Evolutionary conservation across 2,888 invertebrate species (phyloP).

Genomic region (Drosophila quinaria): DNA sequence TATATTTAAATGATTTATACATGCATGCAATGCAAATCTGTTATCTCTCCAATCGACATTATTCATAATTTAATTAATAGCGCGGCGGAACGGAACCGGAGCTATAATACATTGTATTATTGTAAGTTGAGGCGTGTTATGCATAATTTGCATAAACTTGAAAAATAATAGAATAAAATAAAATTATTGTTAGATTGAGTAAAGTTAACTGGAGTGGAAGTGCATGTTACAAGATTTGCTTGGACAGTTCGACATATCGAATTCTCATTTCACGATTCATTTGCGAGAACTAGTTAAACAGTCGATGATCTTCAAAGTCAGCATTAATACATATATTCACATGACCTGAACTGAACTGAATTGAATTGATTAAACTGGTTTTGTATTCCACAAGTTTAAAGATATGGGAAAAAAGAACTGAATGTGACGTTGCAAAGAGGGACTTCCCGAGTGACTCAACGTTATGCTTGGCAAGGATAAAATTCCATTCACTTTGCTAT

Average conservation of each 20-base stretch:
- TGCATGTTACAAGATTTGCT: conserved; percentile 11
- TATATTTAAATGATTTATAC: conserved; percentile 58
- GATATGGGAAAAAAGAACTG: conserved; percentile 1
- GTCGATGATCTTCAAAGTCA: conserved; percentile 23
- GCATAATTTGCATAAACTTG: conserved; percentile 32
- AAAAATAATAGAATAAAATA: conserved; percentile 11
- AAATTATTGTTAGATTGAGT: not conserved
- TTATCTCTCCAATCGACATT: conserved; percentile 37
- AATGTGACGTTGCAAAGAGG: conserved; percentile 9
- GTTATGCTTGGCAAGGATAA: conserved; percentile 42
- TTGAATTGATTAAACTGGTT: conserved; percentile 44
- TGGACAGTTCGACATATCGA: conserved; percentile 1
- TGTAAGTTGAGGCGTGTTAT: conserved; percentile 12
- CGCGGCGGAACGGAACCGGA: conserved; percentile 33
- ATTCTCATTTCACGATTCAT: not conserved
- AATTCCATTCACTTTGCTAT: conserved; percentile 19
- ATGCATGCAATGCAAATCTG: conserved; percentile 43
- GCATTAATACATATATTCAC: not conserved
- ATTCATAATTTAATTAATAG: conserved; percentile 40
- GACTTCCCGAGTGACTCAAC: conserved; percentile 40
- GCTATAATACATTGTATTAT: conserved; percentile 2
- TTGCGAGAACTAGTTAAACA: conserved; percentile 16
- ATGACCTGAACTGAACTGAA: conserved; percentile 4
- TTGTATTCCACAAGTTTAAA: not conserved
- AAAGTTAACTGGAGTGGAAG: conserved; percentile 38